Conservation (phyloP, 2,113 vertebrate genomes). For the Chrysemys picta region DNA sequence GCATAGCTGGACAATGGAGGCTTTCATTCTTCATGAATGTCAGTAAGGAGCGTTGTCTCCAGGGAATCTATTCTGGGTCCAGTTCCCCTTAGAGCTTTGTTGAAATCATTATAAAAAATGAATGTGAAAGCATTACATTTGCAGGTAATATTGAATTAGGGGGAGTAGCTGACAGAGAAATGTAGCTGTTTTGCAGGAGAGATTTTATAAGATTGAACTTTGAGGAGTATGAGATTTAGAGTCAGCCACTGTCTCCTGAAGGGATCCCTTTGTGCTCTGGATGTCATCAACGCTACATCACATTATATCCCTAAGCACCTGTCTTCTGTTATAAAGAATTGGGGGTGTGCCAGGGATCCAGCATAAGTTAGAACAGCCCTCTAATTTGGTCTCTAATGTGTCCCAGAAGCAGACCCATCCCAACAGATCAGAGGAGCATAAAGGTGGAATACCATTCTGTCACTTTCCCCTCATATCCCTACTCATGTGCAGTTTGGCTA, state of each 20-base stretch:
- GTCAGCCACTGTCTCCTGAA: not conserved
- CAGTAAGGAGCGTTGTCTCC: not conserved
- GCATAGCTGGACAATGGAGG: not conserved
- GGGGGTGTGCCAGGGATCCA: rapidly evolving
- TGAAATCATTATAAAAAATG: not conserved
- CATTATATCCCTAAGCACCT: not conserved
- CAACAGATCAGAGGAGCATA: not conserved
- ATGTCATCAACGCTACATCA: not conserved
- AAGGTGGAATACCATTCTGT: not conserved
- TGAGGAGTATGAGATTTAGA: not conserved
- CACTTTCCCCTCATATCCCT: not conserved
- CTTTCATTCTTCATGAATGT: not conserved
- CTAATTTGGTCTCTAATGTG: not conserved
- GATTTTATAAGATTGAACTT: not conserved
- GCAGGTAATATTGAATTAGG: not conserved
- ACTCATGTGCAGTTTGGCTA: not conserved
- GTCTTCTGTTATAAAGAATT: not conserved
- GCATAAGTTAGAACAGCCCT: not conserved
- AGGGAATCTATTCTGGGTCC: not conserved
- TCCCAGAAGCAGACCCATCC: not conserved
- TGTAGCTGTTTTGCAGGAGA: constrained; percentile 3
- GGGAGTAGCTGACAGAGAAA: not conserved
- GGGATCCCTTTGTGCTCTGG: not conserved
- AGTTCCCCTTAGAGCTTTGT: not conserved
- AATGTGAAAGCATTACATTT: not conserved